These are phyloP conservation scores for Achlya flavicornis DNA, from an alignment of 2,888 invertebrate species.

Conservation along the genomic window DNA sequence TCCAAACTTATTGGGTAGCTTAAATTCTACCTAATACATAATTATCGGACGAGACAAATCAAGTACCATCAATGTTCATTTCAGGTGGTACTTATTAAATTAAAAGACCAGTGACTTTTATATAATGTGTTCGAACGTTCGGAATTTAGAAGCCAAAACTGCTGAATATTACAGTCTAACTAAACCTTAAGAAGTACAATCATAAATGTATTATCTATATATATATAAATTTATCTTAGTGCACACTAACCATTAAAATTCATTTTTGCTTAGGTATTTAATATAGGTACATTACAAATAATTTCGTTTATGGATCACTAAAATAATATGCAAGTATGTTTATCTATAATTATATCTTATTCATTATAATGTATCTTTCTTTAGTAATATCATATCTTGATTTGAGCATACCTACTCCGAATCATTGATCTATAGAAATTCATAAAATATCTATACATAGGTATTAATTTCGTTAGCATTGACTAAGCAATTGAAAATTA, in stretches of 20 bases:
- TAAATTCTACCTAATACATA: slow-evolving; percentile 65
- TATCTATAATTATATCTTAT: slow-evolving; percentile 42
- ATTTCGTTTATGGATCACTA: slow-evolving; percentile 65
- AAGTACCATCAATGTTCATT: background rate
- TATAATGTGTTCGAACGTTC: slow-evolving; percentile 18
- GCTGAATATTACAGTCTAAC: slow-evolving; percentile 42
- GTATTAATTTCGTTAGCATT: slow-evolving; percentile 28
- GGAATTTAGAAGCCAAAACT: slow-evolving; percentile 58
- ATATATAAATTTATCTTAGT: slow-evolving; percentile 58
- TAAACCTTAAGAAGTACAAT: slow-evolving; percentile 42
- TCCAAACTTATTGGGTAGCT: slow-evolving; percentile 74
- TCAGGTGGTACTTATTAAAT: background rate
- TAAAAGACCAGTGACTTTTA: background rate
- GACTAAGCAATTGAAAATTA: slow-evolving; percentile 13
- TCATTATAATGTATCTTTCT: slow-evolving; percentile 39
- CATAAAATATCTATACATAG: slow-evolving; percentile 58
- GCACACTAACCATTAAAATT: slow-evolving; percentile 81
- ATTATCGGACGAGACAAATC: slow-evolving; percentile 65
- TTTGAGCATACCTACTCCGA: slow-evolving; percentile 62
- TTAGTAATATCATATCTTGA: slow-evolving; percentile 45
- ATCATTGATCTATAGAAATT: slow-evolving; percentile 29
- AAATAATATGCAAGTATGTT: slow-evolving; percentile 37
- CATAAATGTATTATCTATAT: slow-evolving; percentile 34
- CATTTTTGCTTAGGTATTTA: slow-evolving; percentile 78
- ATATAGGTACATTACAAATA: slow-evolving; percentile 84